A percentile compares a stretch with the other conserved stretches of the same genome.
Conservation (phyloP, 2,888 invertebrate species). For the Drosophila trichaetosa region DNA sequence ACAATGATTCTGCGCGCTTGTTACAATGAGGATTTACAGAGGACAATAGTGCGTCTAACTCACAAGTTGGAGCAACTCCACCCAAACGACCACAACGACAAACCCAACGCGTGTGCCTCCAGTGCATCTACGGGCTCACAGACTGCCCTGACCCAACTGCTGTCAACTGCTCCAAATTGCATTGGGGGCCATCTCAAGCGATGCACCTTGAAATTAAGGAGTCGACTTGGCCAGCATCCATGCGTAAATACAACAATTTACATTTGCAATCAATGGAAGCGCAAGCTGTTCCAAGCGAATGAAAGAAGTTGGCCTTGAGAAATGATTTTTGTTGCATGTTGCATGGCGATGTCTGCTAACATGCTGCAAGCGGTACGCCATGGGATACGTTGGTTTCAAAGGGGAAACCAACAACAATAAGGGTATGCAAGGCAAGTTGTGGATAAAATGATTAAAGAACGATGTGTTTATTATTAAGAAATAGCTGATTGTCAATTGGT, state of each 20-base stretch:
- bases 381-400: background rate
- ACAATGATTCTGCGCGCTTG: constrained; percentile 84
- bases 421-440: background rate
- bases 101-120: constrained; percentile 20
- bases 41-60: constrained; percentile 85
- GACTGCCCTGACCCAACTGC: background rate
- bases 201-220: constrained; percentile 79
- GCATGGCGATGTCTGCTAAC: constrained; percentile 31
- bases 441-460: background rate
- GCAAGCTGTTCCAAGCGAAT: constrained; percentile 1
- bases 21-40: constrained; percentile 85
- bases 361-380: constrained; percentile 31
- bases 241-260: constrained; percentile 41
- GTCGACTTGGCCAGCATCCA: constrained; percentile 38
- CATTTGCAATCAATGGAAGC: constrained; percentile 13
- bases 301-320: constrained; percentile 31
- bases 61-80: constrained; percentile 37
- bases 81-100: constrained; percentile 32
- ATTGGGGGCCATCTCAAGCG: background rate
- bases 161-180: constrained; percentile 1
- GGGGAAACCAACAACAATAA: background rate
- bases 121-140: background rate
- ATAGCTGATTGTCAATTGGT: background rate
- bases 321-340: constrained; percentile 42
- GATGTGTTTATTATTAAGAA: background rate